phyloP scores from a whole-genome alignment of 2,888 invertebrate species.

The Dorcus parallelipipedus region DNA sequence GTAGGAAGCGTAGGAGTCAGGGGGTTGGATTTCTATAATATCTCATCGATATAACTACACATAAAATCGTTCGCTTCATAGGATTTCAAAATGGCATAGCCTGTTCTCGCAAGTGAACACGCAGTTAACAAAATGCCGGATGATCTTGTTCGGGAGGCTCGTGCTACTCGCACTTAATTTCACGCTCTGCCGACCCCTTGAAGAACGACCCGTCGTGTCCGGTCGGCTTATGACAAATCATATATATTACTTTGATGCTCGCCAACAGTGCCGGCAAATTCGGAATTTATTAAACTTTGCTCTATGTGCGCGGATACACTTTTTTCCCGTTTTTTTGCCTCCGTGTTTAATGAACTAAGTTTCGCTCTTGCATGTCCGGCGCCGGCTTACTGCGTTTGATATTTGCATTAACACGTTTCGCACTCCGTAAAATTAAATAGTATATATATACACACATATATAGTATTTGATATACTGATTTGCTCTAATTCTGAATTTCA shows the following conservation, averaged over 20 bases:
- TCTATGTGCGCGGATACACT: no score
- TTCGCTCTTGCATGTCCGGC: no score
- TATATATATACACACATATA: no score
- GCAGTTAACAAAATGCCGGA: constrained; percentile 19
- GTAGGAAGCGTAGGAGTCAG: neutral
- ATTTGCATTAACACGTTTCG: no score
- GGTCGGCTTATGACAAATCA: constrained; percentile 24
- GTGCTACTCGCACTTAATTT: constrained; percentile 35
- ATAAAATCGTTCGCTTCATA: neutral
- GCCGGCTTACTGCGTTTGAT: no score
- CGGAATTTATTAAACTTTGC: no score
- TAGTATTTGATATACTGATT: no score
- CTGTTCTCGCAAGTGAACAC: constrained; percentile 22
- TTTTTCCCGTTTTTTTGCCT: no score
- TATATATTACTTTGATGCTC: neutral
- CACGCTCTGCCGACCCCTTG: constrained; percentile 31
- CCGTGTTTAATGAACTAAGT: no score
- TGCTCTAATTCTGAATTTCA: no score
- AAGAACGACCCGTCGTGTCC: constrained; percentile 29
- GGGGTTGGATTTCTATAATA: neutral
- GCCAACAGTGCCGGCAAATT: no score
- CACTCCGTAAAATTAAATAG: no score
- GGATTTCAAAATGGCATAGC: constrained; percentile 23
- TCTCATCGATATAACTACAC: neutral
- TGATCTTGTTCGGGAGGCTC: constrained; percentile 26